Base-by-base conservation (phyloP, 2,113 vertebrate species). In the Paradoxurus hermaphroditus region DNA sequence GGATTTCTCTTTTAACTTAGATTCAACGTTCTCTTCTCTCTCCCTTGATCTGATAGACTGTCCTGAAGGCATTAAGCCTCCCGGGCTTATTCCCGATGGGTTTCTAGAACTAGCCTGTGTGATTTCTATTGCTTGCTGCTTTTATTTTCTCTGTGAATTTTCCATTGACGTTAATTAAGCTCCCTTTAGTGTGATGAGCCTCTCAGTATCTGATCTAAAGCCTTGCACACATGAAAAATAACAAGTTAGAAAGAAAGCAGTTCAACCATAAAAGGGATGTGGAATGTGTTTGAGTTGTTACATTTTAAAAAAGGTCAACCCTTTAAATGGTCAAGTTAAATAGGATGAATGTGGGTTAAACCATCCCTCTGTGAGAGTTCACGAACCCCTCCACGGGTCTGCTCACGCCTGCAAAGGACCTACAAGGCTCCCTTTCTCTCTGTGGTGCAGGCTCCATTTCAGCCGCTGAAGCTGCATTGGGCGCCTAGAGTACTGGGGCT, bases 111-210 rank as follows among this genome's bases (percentile, higher is more conserved):
- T 16, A 39, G 51, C 16, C 41, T 63, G 1, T 72, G 29, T 83
- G 56, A 81, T 83, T 87, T 87, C 68, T 92, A 44, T 23, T 72
- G 44, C 86, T 93, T 56, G 63, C 39, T 96, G 94, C 41, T 96
- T 97, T 97, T 90, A 82, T 97, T 97, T 97, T 96, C 82, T 92
- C 53, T 92, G 83, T 73, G 75, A 87, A 90, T 94, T 95, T 96
- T 92, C 62, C 51, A 73, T 18, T 81, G 91, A 75, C 56, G 49
- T 96, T 97, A 85, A 95, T 96, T 97, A 96, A 97, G 67, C 90
- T 94, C 46, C 75, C 34, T 97, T 97, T 96, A 96, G 67, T 95
- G 51, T 94, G 94, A 95, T 27, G 59, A 93, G 73, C 29, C 49
- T 96, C 86, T 90, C 62, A 16, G 75, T 75, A 73, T 93, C 91